Evolutionary conservation across 2,888 invertebrate genomes (phyloP).

Genomic region (Orchesellides sinensis): DNA sequence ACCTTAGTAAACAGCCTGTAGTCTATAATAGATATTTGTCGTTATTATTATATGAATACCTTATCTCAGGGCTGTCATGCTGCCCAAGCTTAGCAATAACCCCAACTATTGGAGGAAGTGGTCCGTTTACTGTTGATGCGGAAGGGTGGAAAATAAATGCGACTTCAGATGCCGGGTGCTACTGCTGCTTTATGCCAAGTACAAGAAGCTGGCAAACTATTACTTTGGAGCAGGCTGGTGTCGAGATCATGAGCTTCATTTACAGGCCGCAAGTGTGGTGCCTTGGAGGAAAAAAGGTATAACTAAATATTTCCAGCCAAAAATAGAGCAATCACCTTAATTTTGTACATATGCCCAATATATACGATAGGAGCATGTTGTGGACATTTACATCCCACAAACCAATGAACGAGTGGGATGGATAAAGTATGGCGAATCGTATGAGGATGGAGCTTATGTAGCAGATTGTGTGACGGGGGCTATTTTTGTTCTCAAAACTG

Average conservation of each 20-base stretch:
- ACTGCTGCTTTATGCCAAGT: constrained; percentile 26
- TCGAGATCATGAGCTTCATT: constrained; percentile 19
- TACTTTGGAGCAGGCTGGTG: background rate
- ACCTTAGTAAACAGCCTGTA: too few relatives aligned
- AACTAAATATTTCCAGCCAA: background rate
- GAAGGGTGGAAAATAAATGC: constrained; percentile 5
- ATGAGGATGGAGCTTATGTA: background rate
- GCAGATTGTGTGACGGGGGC: constrained; percentile 1
- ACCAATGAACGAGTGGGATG: constrained; percentile 10
- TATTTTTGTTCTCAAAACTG: background rate
- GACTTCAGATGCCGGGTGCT: background rate
- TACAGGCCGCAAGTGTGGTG: constrained; percentile 30
- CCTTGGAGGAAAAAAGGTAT: background rate
- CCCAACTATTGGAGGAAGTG: background rate
- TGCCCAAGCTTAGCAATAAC: background rate
- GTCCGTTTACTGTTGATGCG: background rate
- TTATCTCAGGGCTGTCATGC: constrained; percentile 5
- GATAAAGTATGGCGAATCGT: background rate
- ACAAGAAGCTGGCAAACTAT: constrained; percentile 9
- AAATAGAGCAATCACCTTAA: background rate
- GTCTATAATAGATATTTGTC: too few relatives aligned
- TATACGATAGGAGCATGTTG: background rate
- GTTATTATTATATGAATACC: background rate
- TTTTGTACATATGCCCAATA: background rate
- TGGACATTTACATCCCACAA: constrained; percentile 35